phyloP scores from a whole-genome alignment of 2,113 vertebrate species.

The Charina bottae region DNA sequence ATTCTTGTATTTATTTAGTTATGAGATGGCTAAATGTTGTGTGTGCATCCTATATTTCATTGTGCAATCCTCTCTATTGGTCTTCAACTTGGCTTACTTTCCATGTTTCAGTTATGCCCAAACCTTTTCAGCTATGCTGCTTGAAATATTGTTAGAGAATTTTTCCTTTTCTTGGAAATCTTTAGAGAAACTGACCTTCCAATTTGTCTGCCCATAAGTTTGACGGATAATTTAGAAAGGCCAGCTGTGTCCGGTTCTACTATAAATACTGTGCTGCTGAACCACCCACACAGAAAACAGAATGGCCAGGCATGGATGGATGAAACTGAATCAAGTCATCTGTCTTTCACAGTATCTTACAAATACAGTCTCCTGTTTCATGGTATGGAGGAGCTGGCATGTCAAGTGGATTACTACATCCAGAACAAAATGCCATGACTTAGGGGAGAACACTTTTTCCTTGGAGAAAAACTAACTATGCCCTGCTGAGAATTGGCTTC shows the following conservation, averaged over 20 bases:
- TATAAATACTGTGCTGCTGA: background rate
- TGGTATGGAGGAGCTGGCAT: background rate
- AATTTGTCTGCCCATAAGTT: background rate
- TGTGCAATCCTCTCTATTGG: background rate
- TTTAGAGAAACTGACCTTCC: background rate
- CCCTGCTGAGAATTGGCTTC: constrained; percentile 1
- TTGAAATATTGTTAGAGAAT: background rate
- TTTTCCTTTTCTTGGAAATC: background rate
- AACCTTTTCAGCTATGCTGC: background rate
- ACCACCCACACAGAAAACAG: background rate
- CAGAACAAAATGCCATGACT: background rate
- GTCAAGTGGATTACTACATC: background rate
- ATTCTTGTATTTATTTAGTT: background rate
- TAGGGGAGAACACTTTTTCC: background rate
- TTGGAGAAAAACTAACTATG: background rate
- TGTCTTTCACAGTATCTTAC: background rate
- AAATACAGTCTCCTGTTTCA: constrained; percentile 3
- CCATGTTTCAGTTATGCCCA: background rate
- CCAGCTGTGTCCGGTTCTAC: background rate
- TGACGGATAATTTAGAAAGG: background rate
- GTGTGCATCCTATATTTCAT: background rate
- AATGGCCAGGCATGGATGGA: background rate
- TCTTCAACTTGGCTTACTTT: background rate
- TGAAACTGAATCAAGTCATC: background rate
- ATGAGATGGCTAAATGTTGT: background rate